phyloP scores from a whole-genome alignment of 2,888 invertebrate genomes.

The Mythimna loreyi region DNA sequence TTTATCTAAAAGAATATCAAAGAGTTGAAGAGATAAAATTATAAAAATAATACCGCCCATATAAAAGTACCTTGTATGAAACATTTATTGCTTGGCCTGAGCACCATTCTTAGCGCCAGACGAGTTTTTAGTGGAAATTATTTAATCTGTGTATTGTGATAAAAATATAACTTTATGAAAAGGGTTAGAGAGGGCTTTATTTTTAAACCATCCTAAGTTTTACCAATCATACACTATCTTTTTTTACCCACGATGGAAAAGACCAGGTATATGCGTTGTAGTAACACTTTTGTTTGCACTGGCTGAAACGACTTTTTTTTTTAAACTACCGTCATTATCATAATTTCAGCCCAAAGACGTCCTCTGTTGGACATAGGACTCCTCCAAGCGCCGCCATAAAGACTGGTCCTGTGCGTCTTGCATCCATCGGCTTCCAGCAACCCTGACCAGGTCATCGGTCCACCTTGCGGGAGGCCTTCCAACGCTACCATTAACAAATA shows the following conservation, averaged over 20 bases:
- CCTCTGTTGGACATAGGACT: no score
- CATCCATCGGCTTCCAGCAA: no score
- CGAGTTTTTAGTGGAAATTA: conserved; percentile 12
- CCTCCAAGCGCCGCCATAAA: no score
- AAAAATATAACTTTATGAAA: not conserved
- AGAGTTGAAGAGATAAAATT: conserved; percentile 40
- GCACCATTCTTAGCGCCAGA: conserved; percentile 6
- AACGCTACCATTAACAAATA: no score
- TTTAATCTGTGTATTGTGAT: conserved; percentile 12
- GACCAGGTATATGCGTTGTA: no score
- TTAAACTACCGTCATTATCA: no score
- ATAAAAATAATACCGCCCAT: conserved; percentile 46
- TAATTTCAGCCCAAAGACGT: no score
- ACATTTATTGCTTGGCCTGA: conserved; percentile 46
- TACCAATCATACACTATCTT: not conserved
- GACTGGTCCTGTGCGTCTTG: no score
- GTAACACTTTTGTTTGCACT: not conserved
- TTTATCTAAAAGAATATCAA: conserved; percentile 54
- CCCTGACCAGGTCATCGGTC: no score
- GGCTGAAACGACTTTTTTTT: not conserved
- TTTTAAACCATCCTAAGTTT: not conserved
- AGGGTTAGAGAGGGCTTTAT: not conserved
- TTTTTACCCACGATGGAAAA: no score
- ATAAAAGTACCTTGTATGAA: conserved; percentile 36
- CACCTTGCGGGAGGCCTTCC: no score